phyloP scores from a whole-genome alignment of 2,797 vertebrate genomes.

The Paguma larvata region DNA sequence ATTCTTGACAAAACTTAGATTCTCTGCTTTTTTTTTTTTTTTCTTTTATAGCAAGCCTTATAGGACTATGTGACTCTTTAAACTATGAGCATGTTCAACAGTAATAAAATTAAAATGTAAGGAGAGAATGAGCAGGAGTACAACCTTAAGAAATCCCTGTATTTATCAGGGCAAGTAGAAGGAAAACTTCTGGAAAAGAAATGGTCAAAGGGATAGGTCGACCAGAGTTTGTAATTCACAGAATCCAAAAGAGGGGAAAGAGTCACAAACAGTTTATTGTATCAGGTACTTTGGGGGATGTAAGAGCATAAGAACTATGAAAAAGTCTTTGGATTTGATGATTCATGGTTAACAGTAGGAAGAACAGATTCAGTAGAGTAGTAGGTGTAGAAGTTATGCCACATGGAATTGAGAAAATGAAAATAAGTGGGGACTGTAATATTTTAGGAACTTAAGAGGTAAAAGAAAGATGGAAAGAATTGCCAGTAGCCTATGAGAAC shows the following conservation, averaged over 20 bases:
- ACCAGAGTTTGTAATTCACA: conserved; percentile 19
- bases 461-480: not conserved
- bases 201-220: not conserved
- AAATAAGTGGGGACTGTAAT: not conserved
- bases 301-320: not conserved
- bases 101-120: conserved; percentile 37
- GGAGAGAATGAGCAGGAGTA: conserved; percentile 13
- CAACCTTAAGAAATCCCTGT: conserved; percentile 3
- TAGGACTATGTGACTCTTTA: not conserved
- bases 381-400: not conserved
- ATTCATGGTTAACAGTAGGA: conserved; percentile 17
- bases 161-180: not conserved
- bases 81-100: conserved; percentile 10
- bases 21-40: not conserved
- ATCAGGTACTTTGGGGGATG: not conserved
- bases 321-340: not conserved
- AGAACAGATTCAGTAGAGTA: not conserved
- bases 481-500: not conserved
- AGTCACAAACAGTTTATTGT: conserved; percentile 12
- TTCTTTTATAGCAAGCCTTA: not conserved
- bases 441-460: conserved; percentile 11
- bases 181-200: conserved; percentile 27
- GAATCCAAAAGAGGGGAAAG: not conserved
- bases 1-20: conserved; percentile 20
- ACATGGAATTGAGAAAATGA: conserved; percentile 26